Evolutionary conservation across 30 jellyfish, hydroid and myxozoan genomes (phyloP).

Genomic region (Cassiopea andromeda): DNA sequence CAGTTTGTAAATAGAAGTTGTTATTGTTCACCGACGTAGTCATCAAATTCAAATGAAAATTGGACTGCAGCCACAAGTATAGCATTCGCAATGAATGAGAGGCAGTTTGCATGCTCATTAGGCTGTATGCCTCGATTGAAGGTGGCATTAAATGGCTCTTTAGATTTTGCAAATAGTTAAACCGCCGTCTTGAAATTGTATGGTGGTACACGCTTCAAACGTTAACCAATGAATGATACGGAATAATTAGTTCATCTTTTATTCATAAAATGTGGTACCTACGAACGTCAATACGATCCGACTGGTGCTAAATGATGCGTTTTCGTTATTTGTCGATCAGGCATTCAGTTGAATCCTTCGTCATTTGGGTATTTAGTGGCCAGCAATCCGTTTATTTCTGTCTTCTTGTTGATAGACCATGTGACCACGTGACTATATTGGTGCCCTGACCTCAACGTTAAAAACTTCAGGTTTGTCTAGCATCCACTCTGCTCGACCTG

Average conservation of each 20-base stretch:
- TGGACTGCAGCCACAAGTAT: not conserved
- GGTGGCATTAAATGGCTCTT: not conserved
- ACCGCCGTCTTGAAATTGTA: not conserved
- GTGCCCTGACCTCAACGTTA: no score
- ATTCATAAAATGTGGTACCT: slow-evolving; percentile 1
- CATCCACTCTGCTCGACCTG: no score
- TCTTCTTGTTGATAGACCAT: no score
- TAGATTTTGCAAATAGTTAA: not conserved
- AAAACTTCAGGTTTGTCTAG: no score
- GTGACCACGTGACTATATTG: no score
- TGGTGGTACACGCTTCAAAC: not conserved
- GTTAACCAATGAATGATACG: not conserved
- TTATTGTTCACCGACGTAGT: not conserved
- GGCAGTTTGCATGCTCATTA: not conserved
- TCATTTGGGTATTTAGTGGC: no score
- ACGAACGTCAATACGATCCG: not conserved
- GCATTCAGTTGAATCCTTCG: not conserved
- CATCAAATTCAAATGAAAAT: not conserved
- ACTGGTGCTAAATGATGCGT: not conserved
- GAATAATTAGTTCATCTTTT: not conserved
- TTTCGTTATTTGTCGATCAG: not conserved
- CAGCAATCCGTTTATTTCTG: no score
- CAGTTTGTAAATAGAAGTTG: no score
- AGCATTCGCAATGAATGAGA: not conserved
- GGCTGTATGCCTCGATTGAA: not conserved